Percentiles rank a stretch among this genome's conserved stretches.
These are phyloP conservation scores for Rhinolophus ferrumequinum DNA, from an alignment of 2,113 vertebrate genomes.

Conservation along the genomic window DNA sequence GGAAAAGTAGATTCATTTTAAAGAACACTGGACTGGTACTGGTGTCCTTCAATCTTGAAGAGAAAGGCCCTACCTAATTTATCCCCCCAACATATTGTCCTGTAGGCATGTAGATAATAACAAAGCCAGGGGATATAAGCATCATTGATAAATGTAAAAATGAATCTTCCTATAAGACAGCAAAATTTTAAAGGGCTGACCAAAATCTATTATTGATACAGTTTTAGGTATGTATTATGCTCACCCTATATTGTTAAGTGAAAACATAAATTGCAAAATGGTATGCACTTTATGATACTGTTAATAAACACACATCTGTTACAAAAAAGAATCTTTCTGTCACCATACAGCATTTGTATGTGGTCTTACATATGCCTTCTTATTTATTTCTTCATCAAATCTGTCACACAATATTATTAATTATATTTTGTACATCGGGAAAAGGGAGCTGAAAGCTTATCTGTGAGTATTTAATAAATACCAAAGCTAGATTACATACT, in stretches of 20 bases:
- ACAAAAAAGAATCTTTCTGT: background rate
- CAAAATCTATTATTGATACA: background rate
- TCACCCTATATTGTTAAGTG: background rate
- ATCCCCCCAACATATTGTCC: background rate
- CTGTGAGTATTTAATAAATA: background rate
- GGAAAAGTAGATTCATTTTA: conserved; percentile 28
- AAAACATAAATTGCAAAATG: background rate
- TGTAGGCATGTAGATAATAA: background rate
- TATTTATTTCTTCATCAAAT: conserved; percentile 1
- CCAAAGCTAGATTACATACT: background rate
- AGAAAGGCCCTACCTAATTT: background rate
- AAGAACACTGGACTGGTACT: background rate
- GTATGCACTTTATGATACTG: background rate
- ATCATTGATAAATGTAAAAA: background rate
- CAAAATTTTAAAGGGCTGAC: background rate
- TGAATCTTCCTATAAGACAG: background rate
- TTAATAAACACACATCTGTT: background rate
- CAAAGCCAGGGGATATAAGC: background rate
- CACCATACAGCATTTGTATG: background rate
- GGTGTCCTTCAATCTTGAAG: background rate
- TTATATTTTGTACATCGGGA: background rate
- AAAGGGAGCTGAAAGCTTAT: background rate
- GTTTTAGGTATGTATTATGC: background rate
- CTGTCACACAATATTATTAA: background rate
- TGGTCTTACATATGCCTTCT: background rate